Base-by-base conservation (phyloP, 2,113 vertebrate species). In the Pollachius pollachius region DNA sequence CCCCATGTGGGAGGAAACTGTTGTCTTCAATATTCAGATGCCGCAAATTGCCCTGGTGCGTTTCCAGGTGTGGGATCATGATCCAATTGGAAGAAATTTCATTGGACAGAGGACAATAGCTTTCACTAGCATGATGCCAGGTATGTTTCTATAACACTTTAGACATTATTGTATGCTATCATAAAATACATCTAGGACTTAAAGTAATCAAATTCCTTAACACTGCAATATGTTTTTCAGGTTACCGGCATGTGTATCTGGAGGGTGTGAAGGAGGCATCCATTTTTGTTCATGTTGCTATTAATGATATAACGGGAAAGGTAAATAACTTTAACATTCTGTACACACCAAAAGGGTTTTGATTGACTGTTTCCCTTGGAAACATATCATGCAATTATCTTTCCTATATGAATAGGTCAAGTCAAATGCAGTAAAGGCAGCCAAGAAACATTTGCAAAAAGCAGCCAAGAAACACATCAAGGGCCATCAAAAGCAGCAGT, bases 1-100 rank as follows among this genome's bases (percentile, higher is more conserved):
- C 84, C 97, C 97, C 0, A 94, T 97, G 96, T 99, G 97, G 97
- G 97, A 99, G 84, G 97, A 98, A 65, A 99, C 96, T 0, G 71
- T 99, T 34, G 94, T 99, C 72, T 99, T 99, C 89, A 94, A 91
- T 0, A 79, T 98, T 0, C 92, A 95, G 74, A 96, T 99, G 97
- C 95, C 97, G 0, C 94, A 97, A 84, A 90, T 98, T 0, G 93
- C 96, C 0, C 89, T 99, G 58, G 92, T 99, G 48, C 94, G 95
- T 5, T 99, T 99, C 86, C 92, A 98, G 0, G 95, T 99, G 78
- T 99, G 96, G 96, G 96, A 99, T 64, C 96, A 97, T 0, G 95
- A 98, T 80, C 95, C 96, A 11, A 97, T 99, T 7, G 96, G 97
- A 1, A 87, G 95, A 2, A 95, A 98, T 79, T 99, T 98, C 69